A percentile compares a stretch with the other conserved stretches of the same genome.
phyloP scores from a whole-genome alignment of 2,113 vertebrate genomes.

The Amphilophus citrinellus region DNA sequence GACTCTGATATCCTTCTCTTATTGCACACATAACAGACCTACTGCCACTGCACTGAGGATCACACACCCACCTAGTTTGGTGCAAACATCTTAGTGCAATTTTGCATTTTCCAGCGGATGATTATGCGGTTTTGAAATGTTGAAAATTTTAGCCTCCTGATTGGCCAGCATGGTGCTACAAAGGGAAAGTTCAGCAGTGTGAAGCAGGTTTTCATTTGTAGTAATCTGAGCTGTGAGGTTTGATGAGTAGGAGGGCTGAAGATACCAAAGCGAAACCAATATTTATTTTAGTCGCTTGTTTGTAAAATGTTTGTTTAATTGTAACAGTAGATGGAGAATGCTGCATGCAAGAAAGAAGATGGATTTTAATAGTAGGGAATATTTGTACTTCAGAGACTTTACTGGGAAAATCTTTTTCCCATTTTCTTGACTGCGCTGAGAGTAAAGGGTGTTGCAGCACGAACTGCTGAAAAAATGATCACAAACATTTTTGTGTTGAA shows the following conservation, averaged over 20 bases:
- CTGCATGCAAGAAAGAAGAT: slow-evolving; percentile 17
- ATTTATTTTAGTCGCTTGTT: slow-evolving; percentile 41
- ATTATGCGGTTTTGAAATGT: background rate
- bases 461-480: background rate
- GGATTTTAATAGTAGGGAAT: slow-evolving; percentile 18
- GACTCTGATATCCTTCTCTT: background rate
- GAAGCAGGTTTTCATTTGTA: background rate
- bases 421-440: slow-evolving; percentile 11
- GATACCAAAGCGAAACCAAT: slow-evolving; percentile 43
- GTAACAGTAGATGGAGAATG: slow-evolving; percentile 19
- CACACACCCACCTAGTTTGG: background rate
- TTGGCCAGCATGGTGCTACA: background rate
- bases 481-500: slow-evolving; percentile 21
- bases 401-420: slow-evolving; percentile 2
- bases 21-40: slow-evolving; percentile 16
- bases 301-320: slow-evolving; percentile 42
- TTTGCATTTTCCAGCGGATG: background rate
- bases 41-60: slow-evolving; percentile 8
- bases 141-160: background rate
- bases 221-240: slow-evolving; percentile 69
- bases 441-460: background rate
- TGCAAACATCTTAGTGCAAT: slow-evolving; percentile 4
- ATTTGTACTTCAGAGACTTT: slow-evolving; percentile 15
- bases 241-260: slow-evolving; percentile 53
- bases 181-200: background rate